Evolutionary conservation across 92 coral and sea anemone genomes (phyloP), one percentile per base, ranked within the genome.

Genomic region (Porites lobata): DNA sequence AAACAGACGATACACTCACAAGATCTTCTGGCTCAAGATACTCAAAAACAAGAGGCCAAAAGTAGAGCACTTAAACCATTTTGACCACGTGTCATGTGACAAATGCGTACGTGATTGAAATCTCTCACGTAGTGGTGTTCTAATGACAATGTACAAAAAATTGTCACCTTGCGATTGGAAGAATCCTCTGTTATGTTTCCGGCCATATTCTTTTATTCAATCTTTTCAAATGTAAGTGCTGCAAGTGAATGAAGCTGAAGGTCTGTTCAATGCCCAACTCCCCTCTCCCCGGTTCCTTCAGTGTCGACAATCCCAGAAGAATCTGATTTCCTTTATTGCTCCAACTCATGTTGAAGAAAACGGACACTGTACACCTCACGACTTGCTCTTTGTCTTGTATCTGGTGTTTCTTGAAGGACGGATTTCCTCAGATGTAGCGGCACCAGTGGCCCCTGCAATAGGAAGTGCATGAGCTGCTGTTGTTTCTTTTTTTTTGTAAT

Each of bases 371-470:
- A 57, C 20, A 77, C 24, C 10, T 75, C 62, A 75, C 19, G 8
- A 69, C 0, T 74, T 22, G 58, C 5, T 9, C 17, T 61, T 61
- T n/a, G 18, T 13, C 17, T 69, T 26, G 38, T 26, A 69, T 14
- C 50, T 47, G 6, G 75, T 69, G 50, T n/a, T 1, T 54, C 88
- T 53, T 52, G 68, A 52, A 65, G 71, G 22, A 66, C 1, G 68
- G 4, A 85, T 65, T 15, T 75, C 38, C 7, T 62, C 43, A 54
- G 67, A 50, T 74, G 88, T 75, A 2, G 14, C 64, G 1, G 87
- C 89, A 54, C 93, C 93, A 0, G 93, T 90, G 14, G 73, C 58
- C 0, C 86, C 75, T 0, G 90, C 93, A 1, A 85, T 17, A 0
- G 83, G 86, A 50, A 1, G 17, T 50, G 50, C 6, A 2, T 29